Evolutionary conservation across 2,113 vertebrate species (phyloP).

Genomic region (Nerophis ophidion): DNA sequence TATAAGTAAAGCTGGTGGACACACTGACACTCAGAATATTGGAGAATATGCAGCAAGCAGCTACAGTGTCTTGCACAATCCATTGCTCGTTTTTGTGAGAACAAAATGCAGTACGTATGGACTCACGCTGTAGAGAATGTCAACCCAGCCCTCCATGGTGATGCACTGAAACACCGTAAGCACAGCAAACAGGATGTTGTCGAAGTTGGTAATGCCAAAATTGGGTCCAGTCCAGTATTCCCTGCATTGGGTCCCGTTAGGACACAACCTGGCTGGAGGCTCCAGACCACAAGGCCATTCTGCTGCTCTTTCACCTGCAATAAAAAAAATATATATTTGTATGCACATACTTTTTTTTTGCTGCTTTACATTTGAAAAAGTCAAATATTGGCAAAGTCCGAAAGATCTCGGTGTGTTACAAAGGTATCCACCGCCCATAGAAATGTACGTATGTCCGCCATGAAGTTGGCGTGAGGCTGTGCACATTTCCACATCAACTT

Average conservation of each 20-base stretch:
- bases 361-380: no score
- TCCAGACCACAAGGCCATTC: constrained; percentile 86
- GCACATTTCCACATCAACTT: no score
- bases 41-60: background rate
- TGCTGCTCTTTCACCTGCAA: constrained; percentile 74
- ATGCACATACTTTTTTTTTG: background rate
- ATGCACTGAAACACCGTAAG: constrained; percentile 98
- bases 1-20: no score
- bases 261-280: constrained; percentile 78
- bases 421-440: no score
- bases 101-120: background rate
- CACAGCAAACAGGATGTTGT: constrained; percentile 83
- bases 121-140: constrained; percentile 94
- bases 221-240: constrained; percentile 93
- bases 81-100: no score
- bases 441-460: no score
- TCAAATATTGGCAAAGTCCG: no score
- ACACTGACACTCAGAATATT: background rate
- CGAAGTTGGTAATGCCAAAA: constrained; percentile 96
- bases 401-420: no score
- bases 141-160: constrained; percentile 98
- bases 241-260: constrained; percentile 75
- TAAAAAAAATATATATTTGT: background rate
- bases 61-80: background rate
- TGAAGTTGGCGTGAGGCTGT: no score